phyloP scores from a whole-genome alignment of 2,888 invertebrate genomes.

The Hypsopygia costalis region DNA sequence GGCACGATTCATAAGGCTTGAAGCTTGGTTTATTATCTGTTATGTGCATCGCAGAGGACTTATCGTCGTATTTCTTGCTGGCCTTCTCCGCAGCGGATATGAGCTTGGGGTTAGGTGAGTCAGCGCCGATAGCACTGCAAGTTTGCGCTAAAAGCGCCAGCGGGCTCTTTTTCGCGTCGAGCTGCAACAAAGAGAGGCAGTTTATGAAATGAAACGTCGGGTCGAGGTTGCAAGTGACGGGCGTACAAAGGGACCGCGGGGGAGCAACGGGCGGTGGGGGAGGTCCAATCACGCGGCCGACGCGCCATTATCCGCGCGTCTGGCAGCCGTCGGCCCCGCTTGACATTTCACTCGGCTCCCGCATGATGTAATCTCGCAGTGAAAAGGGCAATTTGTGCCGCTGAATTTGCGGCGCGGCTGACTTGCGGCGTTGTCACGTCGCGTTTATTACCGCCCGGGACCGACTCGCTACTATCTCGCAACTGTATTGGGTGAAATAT shows the following conservation, averaged over 20 bases:
- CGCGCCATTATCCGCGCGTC: conserved; percentile 81
- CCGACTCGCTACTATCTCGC: conserved; percentile 32
- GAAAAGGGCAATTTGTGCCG: conserved; percentile 81
- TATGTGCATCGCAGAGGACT: conserved; percentile 78
- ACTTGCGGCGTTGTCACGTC: conserved; percentile 74
- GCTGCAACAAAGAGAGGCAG: conserved; percentile 85
- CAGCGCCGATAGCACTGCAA: conserved; percentile 97
- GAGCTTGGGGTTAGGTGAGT: conserved; percentile 89
- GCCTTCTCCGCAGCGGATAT: conserved; percentile 87
- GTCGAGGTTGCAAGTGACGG: conserved; percentile 74
- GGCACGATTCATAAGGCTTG: conserved; percentile 88
- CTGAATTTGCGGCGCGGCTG: conserved; percentile 77
- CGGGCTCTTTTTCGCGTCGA: conserved; percentile 98
- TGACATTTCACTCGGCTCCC: conserved; percentile 81
- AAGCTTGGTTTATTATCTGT: conserved; percentile 82
- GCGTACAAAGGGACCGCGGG: conserved; percentile 70
- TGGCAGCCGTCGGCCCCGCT: conserved; percentile 80
- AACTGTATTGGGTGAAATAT: conserved; percentile 31
- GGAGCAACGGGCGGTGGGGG: conserved; percentile 43
- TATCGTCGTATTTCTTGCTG: conserved; percentile 83
- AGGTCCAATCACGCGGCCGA: conserved; percentile 78
- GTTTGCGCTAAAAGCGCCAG: conserved; percentile 97
- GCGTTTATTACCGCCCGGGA: conserved; percentile 61
- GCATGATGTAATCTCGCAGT: conserved; percentile 81
- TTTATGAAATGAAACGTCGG: conserved; percentile 77